Percentiles rank a stretch among this genome's conserved stretches.
phyloP scores from a whole-genome alignment of 2,797 vertebrate genomes.

The Gymnoscopelus braueri region DNA sequence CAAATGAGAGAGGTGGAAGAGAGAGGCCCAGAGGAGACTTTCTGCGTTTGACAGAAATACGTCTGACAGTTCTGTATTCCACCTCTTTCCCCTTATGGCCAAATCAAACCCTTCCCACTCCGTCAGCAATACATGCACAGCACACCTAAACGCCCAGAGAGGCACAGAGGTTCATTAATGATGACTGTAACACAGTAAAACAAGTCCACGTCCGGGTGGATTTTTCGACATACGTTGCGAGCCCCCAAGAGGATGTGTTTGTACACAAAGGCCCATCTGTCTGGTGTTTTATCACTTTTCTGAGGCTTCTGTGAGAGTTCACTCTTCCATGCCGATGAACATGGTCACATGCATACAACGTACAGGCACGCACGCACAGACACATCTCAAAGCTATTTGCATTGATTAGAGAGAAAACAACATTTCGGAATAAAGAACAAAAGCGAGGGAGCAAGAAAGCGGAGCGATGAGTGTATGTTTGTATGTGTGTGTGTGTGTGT shows the following conservation, averaged over 20 bases:
- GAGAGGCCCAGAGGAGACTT: slow-evolving; percentile 39
- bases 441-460: slow-evolving; percentile 35
- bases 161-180: slow-evolving; percentile 55
- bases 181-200: slow-evolving; percentile 76
- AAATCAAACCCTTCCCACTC: slow-evolving; percentile 62
- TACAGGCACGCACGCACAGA: neutral
- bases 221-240: slow-evolving; percentile 25
- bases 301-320: neutral
- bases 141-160: slow-evolving; percentile 49
- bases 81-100: slow-evolving; percentile 53
- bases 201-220: slow-evolving; percentile 56
- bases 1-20: slow-evolving; percentile 33
- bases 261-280: too few relatives aligned
- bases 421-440: slow-evolving; percentile 44
- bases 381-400: slow-evolving; percentile 37
- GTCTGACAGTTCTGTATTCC: slow-evolving; percentile 64
- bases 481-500: neutral
- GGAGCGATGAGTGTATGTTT: neutral
- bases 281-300: neutral
- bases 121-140: slow-evolving; percentile 40
- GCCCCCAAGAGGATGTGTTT: too few relatives aligned
- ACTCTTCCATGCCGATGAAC: neutral
- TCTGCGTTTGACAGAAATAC: slow-evolving; percentile 59
- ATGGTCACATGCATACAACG: too few relatives aligned
- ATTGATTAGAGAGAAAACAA: slow-evolving; percentile 57